phyloP scores from a whole-genome alignment of 2,888 invertebrate genomes.

The Celastrina argiolus region DNA sequence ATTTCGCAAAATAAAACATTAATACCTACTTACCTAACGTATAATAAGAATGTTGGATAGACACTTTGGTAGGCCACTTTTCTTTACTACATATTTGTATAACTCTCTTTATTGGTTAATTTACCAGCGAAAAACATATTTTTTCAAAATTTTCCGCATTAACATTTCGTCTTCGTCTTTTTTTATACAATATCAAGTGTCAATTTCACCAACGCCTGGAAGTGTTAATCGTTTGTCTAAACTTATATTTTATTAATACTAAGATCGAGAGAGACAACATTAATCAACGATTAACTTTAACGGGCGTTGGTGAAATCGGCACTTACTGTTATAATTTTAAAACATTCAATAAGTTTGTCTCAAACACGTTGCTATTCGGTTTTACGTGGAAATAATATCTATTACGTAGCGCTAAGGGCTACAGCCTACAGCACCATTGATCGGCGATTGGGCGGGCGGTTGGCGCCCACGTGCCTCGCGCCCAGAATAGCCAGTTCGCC shows the following conservation, averaged over 20 bases:
- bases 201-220: too few species aligned
- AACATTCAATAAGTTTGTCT: background rate
- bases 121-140: background rate
- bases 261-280: too few species aligned
- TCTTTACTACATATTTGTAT: too few species aligned
- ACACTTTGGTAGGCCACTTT: background rate
- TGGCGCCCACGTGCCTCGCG: conserved; percentile 67
- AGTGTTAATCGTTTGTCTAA: too few species aligned
- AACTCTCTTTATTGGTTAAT: too few species aligned
- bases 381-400: conserved; percentile 22
- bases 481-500: conserved; percentile 72
- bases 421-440: conserved; percentile 65
- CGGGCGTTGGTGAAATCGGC: too few species aligned
- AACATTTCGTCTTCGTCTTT: background rate
- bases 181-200: background rate
- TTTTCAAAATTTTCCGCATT: background rate
- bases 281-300: too few species aligned
- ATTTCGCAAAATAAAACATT: background rate
- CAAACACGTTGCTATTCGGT: background rate
- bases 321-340: background rate
- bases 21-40: background rate
- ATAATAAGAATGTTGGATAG: background rate
- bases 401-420: conserved; percentile 36
- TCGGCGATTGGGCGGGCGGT: conserved; percentile 54
- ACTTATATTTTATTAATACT: too few species aligned